Evolutionary conservation across 2,113 vertebrate species (phyloP), one percentile per base, ranked within the genome.

Genomic region (Hyperopisus bebe): DNA sequence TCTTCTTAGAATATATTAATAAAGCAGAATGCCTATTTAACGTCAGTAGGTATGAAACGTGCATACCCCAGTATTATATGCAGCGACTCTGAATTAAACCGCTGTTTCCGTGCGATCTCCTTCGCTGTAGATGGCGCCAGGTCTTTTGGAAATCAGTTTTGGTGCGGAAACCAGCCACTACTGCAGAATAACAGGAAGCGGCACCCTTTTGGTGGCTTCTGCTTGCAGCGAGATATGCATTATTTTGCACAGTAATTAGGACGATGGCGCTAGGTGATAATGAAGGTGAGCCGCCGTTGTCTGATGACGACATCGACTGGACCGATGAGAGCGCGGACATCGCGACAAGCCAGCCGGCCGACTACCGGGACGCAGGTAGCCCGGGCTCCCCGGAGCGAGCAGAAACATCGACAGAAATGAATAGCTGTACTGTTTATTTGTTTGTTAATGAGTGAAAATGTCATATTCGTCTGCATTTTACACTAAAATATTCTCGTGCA

Each of bases 301-400:
- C 82, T 44, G 82, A 84, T 44, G 82, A 84, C n/a, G 82, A 84
- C 82, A 84, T 47, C 8, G 82, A 84, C 39, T 84, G 82, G 82
- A 84, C 39, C 19, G 39, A 42, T 24, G 44, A 47, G 17, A 47
- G 82, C 82, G 39, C 21, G 10, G 82, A 84, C 39, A 11, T 47
- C 1, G 21, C 82, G 44, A 21, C 46, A 10, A 44, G 9, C 44
- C 39, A 11, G 44, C 44, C 7, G 15, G 19, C 44, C 1, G 80
- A 21, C 5, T 0, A 17, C 42, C 35, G 44, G 19, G 44, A 47
- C 8, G 0, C 82, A 84, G 82, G 82, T 84, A 47, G 8, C 19
- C 11, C 24, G 39, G 17, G 8, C 77, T 42, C 19, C 31, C 15
- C 15, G 19, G 39, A 8, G 21, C 39, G 35, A 47, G 8, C 44